Base-by-base conservation (phyloP, 1,140 invertebrate species). In the Lepidurus arcticus region DNA sequence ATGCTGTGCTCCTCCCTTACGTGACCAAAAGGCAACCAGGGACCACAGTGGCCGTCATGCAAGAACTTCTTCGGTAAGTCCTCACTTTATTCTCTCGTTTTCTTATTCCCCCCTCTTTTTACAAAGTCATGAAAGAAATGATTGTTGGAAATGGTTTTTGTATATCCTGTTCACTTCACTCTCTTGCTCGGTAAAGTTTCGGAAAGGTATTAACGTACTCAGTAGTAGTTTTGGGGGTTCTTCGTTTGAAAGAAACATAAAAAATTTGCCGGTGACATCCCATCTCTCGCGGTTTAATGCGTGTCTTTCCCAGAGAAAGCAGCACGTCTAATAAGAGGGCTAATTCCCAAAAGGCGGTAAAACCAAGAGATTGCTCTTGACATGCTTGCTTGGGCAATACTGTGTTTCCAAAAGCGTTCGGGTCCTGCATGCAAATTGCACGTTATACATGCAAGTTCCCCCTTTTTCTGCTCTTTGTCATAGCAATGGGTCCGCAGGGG, bases 1-100 rank as follows among this genome's bases (percentile, higher is more conserved):
- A 93, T 82, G 83, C 85, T 78, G 94, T 92, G 44, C 83, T 97
- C 81, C 82, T 86, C 44, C 86, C 86, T 43, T 88, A 88, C 82
- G 85, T 91, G 11, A 82, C 86, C 11, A 88, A 87, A 42, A 91
- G 90, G 82, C 87, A 86, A 73, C 94, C 95, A 5, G 91, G 94
- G 81, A 86, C 91, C 43, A 92, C 93, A 4, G 89, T 95, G 74
- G 88, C 90, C 76, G 85, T 97, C 6, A 87, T 97, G 80, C 92
- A 94, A 84, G 95, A 98, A 85, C 85, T 98, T 45, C 90, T 92
- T 16, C 88, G 86, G 84, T 84, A 79, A 78, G 74, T 78, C 10
- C 42, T 21, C 34, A 1, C 13, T 76, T 79, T 79, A 79, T 44
- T 76, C 26, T 24, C 75, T 73, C 74, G 24, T 45, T 73, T 76